Conservation (phyloP, 2,888 invertebrate genomes). For the Drosophila anceps region DNA sequence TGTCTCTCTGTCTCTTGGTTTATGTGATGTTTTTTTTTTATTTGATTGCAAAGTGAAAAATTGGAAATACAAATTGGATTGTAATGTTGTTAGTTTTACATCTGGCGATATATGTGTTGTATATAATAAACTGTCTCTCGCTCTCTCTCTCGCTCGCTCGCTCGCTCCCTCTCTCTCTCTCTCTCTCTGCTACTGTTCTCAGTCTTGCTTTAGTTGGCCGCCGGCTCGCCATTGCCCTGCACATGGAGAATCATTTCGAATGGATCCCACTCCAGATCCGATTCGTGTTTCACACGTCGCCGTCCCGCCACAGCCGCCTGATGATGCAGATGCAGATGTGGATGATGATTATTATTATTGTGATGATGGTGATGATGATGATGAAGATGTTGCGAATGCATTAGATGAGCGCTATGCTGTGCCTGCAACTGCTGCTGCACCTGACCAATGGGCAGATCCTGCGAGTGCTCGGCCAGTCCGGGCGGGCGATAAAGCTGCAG, state of each 20-base stretch:
- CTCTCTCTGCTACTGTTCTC: slow-evolving; percentile 16
- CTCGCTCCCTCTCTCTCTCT: slow-evolving; percentile 4
- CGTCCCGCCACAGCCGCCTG: slow-evolving; percentile 35
- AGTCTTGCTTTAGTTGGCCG: slow-evolving; percentile 77
- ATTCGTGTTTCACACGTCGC: slow-evolving; percentile 80
- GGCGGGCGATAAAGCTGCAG: slow-evolving; percentile 66
- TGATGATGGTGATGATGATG: slow-evolving; percentile 13
- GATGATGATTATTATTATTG: slow-evolving; percentile 15
- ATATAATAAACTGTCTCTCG: slow-evolving; percentile 41
- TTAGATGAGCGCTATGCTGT: slow-evolving; percentile 54
- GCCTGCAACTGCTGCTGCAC: slow-evolving; percentile 70
- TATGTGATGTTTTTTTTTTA: slow-evolving; percentile 60
- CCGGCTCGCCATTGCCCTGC: slow-evolving; percentile 78
- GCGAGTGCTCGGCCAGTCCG: slow-evolving; percentile 69
- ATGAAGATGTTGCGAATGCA: slow-evolving; percentile 49
- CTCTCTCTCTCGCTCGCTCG: slow-evolving; percentile 15
- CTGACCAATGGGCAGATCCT: slow-evolving; percentile 75
- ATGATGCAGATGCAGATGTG: slow-evolving; percentile 31
- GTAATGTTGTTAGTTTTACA: slow-evolving; percentile 58
- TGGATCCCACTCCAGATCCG: slow-evolving; percentile 83
- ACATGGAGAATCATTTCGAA: slow-evolving; percentile 84
- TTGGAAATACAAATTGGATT: slow-evolving; percentile 63
- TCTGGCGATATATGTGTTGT: slow-evolving; percentile 60
- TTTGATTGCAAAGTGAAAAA: slow-evolving; percentile 57
- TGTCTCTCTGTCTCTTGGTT: slow-evolving; percentile 9